These are phyloP conservation scores for Eutolmus rufibarbis DNA, from an alignment of 2,888 invertebrate species.

Conservation along the genomic window DNA sequence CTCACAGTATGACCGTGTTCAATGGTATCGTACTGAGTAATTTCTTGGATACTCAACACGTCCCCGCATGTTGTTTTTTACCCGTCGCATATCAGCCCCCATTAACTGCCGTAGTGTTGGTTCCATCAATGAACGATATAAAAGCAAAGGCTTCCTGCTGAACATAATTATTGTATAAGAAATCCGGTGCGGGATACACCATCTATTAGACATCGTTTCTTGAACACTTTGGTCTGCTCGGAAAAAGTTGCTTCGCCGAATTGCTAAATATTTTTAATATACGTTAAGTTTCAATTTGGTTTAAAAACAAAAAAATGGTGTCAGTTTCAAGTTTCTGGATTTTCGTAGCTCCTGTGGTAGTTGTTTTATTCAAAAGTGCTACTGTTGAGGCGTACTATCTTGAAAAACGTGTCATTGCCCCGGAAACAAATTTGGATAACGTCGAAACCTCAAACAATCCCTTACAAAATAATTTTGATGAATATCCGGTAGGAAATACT, in stretches of 20 bases:
- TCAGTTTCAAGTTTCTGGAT: not conserved
- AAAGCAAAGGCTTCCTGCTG: not conserved
- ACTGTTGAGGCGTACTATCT: constrained; percentile 19
- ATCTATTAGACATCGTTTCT: not conserved
- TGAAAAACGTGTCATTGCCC: constrained; percentile 39
- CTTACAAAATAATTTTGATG: constrained; percentile 56
- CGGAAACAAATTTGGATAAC: constrained; percentile 41
- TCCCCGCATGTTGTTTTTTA: not conserved
- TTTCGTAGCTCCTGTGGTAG: not conserved
- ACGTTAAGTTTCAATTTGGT: not conserved
- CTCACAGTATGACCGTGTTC: constrained; percentile 35
- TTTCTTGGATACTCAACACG: not conserved
- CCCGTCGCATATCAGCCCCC: not conserved
- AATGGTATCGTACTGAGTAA: constrained; percentile 12
- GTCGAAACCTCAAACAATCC: constrained; percentile 35
- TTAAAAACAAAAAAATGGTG: not conserved
- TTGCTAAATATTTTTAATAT: not conserved
- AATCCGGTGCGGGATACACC: constrained; percentile 1
- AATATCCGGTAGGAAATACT: constrained; percentile 57
- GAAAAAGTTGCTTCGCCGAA: not conserved
- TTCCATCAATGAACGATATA: not conserved
- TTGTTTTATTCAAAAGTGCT: not conserved
- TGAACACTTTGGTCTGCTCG: not conserved
- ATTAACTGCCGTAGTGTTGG: not conserved
- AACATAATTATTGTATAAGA: not conserved